A percentile compares a stretch with the other conserved stretches of the same genome.
phyloP scores from a whole-genome alignment of 2,888 invertebrate genomes.

The Eulithis testata region DNA sequence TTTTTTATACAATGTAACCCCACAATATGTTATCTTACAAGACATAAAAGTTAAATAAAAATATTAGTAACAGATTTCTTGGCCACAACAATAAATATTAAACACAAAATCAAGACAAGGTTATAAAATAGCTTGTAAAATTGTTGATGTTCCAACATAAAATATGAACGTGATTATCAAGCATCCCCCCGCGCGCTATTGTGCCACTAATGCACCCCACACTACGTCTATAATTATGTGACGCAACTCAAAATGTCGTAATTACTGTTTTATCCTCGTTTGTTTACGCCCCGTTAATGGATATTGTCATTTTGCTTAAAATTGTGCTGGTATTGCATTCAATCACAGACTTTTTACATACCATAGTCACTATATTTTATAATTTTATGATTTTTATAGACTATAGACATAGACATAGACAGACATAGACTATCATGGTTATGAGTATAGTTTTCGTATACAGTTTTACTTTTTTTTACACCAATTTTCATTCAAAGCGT shows the following conservation, averaged over 20 bases:
- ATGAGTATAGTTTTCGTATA: no score
- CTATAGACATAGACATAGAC: no score
- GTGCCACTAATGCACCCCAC: slow-evolving; percentile 74
- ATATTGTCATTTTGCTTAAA: slow-evolving; percentile 57
- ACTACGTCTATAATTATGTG: slow-evolving; percentile 71
- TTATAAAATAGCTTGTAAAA: slow-evolving; percentile 42
- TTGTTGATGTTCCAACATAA: slow-evolving; percentile 47
- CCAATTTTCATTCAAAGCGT: no score
- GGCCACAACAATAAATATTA: neutral
- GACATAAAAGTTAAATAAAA: no score
- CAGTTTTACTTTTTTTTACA: no score
- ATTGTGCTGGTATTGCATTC: slow-evolving; percentile 11
- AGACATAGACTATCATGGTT: no score
- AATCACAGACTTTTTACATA: neutral
- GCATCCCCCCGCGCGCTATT: slow-evolving; percentile 54
- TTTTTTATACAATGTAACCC: no score
- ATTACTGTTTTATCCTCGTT: slow-evolving; percentile 74
- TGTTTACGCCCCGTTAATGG: slow-evolving; percentile 63
- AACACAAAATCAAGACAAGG: slow-evolving; percentile 1
- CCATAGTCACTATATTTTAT: neutral
- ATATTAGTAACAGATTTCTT: no score
- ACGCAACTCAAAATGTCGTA: slow-evolving; percentile 74
- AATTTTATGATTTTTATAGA: no score
- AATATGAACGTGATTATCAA: slow-evolving; percentile 41
- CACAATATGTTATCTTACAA: no score